Evolutionary conservation across 2,113 vertebrate species (phyloP).

Genomic region (Cyphomyrus plagiostoma): DNA sequence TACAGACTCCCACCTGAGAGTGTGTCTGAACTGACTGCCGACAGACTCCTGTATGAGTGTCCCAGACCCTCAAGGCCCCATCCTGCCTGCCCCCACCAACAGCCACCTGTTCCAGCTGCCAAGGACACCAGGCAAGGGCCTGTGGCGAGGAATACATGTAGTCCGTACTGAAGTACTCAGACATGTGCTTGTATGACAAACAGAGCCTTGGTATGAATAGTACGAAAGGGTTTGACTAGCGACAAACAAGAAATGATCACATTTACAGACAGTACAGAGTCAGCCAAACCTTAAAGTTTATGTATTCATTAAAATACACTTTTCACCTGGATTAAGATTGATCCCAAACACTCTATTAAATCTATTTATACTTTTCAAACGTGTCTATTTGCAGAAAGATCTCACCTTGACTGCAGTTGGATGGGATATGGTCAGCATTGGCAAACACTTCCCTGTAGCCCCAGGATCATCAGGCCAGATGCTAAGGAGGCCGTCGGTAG

Average conservation of each 20-base stretch:
- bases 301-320: neutral
- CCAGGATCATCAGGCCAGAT: conserved; percentile 57
- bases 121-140: conserved; percentile 71
- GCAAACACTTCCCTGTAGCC: conserved; percentile 30
- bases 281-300: neutral
- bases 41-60: conserved; percentile 49
- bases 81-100: conserved; percentile 68
- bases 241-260: neutral
- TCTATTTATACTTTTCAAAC: neutral
- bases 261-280: neutral
- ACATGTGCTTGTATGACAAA: neutral
- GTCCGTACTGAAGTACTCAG: neutral
- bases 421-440: conserved; percentile 49
- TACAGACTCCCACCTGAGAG: conserved; percentile 60
- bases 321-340: neutral
- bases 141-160: conserved; percentile 22
- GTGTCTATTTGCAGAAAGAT: neutral
- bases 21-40: conserved; percentile 52
- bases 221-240: neutral
- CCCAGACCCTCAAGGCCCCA: conserved; percentile 63
- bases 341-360: neutral
- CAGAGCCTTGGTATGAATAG: neutral
- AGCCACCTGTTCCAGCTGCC: conserved; percentile 60
- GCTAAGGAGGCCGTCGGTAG: conserved; percentile 54
- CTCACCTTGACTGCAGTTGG: conserved; percentile 67